Evolutionary conservation across 2,113 vertebrate species (phyloP), one percentile per base, ranked within the genome.

Genomic region (Neogobius melanostomus): DNA sequence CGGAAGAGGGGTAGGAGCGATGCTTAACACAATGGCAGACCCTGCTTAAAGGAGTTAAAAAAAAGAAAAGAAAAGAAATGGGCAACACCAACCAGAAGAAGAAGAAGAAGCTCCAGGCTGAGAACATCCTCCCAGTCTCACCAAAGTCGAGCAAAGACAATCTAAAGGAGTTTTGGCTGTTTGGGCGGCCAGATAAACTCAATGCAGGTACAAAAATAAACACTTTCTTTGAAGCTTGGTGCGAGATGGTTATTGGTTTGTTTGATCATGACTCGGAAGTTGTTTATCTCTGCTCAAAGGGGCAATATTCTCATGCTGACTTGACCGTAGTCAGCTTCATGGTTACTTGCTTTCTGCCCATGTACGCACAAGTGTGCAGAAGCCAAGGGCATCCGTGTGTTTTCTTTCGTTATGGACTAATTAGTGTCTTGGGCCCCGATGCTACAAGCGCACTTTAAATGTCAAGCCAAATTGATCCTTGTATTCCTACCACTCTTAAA

Each of bases 51-150:
- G 73, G 57, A 64, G 69, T 17, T 21, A 1, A 21, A 21, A 21
- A 21, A 4, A 53, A 73, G 65, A 76, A 48, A 46, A 52, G 62
- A 77, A 66, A 79, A 72, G 70, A 61, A 75, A 98, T 98, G 96
- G 96, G 96, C 77, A 97, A 96, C 94, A 92, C 86, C 65, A 84
- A 94, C 87, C 95, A 93, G 89, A 96, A 95, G 93, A 96, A 95
- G 93, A 94, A 92, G 91, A 93, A 91, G 91, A 92, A 92, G 57
- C 74, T 77, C 74, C 84, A 85, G 50, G 48, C 53, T 7, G 75
- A 80, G 46, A 64, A 17, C 36, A 81, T 50, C 54, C 51, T 72
- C 52, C 72, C 72, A 9, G 69, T 50, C 0, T 56, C 53, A 15
- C 64, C 14, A 0, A 82, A 63, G 47, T 16, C 77, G 6, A 64